Evolutionary conservation across 2,888 invertebrate species (phyloP), one percentile per base, ranked within the genome.

Genomic region (Sesia apiformis): DNA sequence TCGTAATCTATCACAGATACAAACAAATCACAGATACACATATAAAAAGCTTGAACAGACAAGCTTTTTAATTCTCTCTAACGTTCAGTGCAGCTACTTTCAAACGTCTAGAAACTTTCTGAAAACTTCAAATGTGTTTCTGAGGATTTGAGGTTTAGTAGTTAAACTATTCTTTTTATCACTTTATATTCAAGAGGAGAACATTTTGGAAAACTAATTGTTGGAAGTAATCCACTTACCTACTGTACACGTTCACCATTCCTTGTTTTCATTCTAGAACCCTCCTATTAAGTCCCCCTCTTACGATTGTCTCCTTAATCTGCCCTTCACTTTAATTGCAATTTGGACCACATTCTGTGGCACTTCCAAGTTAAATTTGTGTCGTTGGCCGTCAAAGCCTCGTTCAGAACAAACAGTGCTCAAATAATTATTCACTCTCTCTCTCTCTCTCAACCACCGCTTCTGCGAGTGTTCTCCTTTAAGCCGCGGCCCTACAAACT

Each of bases 181-280:
- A 51, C 51, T 52, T 53, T 55, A 55, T 54, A 50, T 55, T 59
- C 55, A 56, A 60, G 59, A 60, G 60, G 61, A 66, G 69, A 76
- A 73, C 70, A 69, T 76, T 78, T 71, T 69, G 64, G 63, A 62
- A 71, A 72, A 76, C 75, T 80, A 81, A 81, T 81, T 81, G 77
- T 70, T 66, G 72, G 69, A 74, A 74, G 76, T 79, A 80, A 78
- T 81, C 75, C 71, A 74, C 73, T 81, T 77, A 73, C 63, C 66
- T 57, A 61, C 66, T 65, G 64, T 63, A 69, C n/a, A n/a, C n/a
- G n/a, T n/a, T n/a, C n/a, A n/a, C 67, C 68, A 59, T 58, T 60
- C 70, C 69, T 69, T 79, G 23, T 76, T 80, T 78, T 76, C 73
- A 78, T 72, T 74, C 69, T 67, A 74, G 69, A 67, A 65, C 64